A percentile compares a stretch with the other conserved stretches of the same genome.
These are phyloP conservation scores for Desmodus rotundus DNA, from an alignment of 2,113 vertebrate genomes.

Conservation along the genomic window DNA sequence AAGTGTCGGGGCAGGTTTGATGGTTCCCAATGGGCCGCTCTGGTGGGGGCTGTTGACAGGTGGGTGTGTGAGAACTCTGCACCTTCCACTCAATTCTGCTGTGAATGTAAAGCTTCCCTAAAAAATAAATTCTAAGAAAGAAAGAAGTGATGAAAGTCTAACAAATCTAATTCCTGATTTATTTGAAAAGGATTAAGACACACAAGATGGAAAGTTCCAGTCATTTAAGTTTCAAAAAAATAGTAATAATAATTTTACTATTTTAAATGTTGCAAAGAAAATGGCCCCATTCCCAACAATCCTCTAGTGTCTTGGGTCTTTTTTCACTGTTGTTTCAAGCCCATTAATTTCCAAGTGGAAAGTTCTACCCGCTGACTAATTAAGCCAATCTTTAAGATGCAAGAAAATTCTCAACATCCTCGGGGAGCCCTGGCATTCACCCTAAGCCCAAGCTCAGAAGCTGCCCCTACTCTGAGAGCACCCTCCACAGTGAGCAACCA, in stretches of 20 bases:
- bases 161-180: not conserved
- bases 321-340: not conserved
- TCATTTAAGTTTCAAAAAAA: not conserved
- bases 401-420: not conserved
- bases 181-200: not conserved
- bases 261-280: not conserved
- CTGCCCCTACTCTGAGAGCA: not conserved
- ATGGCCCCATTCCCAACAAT: not conserved
- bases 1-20: accelerated
- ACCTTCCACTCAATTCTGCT: not conserved
- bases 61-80: not conserved
- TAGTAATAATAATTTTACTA: not conserved
- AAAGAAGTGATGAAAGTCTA: not conserved
- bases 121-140: not conserved
- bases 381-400: not conserved
- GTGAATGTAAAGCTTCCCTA: not conserved
- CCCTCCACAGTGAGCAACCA: no score
- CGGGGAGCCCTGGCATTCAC: accelerated
- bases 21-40: not conserved
- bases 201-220: not conserved
- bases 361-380: not conserved
- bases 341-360: not conserved
- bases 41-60: not conserved
- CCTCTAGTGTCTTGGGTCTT: not conserved
- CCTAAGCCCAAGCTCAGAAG: not conserved